Percentiles rank a stretch among this genome's conserved stretches.
Evolutionary conservation across 1,140 invertebrate species (phyloP).

Genomic region (Capitella teleta): DNA sequence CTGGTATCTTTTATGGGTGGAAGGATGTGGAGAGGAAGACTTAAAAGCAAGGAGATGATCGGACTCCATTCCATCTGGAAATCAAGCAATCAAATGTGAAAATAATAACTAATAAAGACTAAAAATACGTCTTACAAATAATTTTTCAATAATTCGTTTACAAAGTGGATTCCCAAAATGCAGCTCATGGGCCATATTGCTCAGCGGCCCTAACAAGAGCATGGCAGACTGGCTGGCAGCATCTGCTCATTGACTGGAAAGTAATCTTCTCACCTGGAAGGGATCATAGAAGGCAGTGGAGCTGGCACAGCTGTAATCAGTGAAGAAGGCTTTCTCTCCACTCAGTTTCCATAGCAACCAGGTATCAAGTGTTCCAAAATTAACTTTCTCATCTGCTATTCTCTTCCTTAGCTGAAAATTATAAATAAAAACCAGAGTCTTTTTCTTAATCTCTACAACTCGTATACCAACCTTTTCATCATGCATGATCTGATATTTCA

Average conservation of each 20-base stretch:
- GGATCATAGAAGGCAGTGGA: conserved; percentile 88
- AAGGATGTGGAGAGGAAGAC: conserved; percentile 60
- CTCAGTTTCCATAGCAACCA: conserved; percentile 79
- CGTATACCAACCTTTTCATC: background rate
- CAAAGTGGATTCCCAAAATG: too few relatives aligned
- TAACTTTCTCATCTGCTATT: conserved; percentile 50
- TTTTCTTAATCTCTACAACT: background rate
- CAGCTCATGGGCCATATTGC: too few relatives aligned
- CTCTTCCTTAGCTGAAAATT: conserved; percentile 30
- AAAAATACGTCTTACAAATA: too few relatives aligned
- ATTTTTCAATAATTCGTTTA: too few relatives aligned
- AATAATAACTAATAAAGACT: conserved; percentile 4
- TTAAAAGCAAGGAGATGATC: conserved; percentile 57
- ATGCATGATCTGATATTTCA: background rate
- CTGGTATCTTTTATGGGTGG: conserved; percentile 67
- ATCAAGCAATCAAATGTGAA: too few relatives aligned
- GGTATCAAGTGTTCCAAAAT: conserved; percentile 86
- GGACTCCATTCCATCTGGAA: conserved; percentile 58
- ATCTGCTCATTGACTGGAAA: too few relatives aligned
- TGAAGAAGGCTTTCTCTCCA: conserved; percentile 57
- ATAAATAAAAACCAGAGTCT: background rate
- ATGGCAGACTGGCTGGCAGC: too few relatives aligned
- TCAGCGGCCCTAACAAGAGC: too few relatives aligned
- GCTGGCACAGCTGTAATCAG: conserved; percentile 77
- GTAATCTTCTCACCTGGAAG: conserved; percentile 53